These are phyloP conservation scores for Rhagium mordax DNA, from an alignment of 2,888 invertebrate genomes.

Conservation along the genomic window DNA sequence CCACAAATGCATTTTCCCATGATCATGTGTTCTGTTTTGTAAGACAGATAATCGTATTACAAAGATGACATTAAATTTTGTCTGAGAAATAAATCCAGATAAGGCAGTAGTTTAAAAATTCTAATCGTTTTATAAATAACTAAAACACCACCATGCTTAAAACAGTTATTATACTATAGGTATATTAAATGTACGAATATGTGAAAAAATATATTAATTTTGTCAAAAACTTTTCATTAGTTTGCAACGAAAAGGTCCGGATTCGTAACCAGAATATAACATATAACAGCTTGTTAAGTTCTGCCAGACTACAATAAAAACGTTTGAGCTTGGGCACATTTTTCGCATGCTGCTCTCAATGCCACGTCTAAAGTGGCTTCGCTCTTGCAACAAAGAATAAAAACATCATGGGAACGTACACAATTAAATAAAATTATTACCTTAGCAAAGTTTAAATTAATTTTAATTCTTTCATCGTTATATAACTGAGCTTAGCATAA, in stretches of 20 bases:
- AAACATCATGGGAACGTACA: constrained; percentile 33
- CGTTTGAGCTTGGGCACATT: constrained; percentile 3
- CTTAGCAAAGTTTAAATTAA: constrained; percentile 48
- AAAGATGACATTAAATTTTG: too few relatives aligned
- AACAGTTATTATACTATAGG: not conserved
- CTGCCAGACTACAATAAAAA: not conserved
- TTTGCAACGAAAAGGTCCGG: not conserved
- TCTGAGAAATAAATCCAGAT: too few relatives aligned
- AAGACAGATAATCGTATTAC: too few relatives aligned
- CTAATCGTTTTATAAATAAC: too few relatives aligned
- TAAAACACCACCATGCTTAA: not conserved
- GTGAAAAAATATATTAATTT: not conserved
- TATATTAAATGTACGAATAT: not conserved
- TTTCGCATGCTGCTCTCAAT: constrained; percentile 9
- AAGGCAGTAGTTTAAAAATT: too few relatives aligned
- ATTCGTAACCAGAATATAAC: not conserved
- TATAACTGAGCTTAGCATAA: constrained; percentile 23
- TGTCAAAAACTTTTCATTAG: not conserved
- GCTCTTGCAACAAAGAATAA: constrained; percentile 17
- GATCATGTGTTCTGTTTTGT: too few relatives aligned
- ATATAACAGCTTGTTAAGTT: constrained; percentile 18
- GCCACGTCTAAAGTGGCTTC: constrained; percentile 17
- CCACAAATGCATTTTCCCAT: too few relatives aligned
- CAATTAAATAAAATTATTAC: constrained; percentile 52
- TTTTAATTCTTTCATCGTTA: constrained; percentile 49